Evolutionary conservation across 23 tunicate genomes (phyloP).

Genomic region (Styela clava): DNA sequence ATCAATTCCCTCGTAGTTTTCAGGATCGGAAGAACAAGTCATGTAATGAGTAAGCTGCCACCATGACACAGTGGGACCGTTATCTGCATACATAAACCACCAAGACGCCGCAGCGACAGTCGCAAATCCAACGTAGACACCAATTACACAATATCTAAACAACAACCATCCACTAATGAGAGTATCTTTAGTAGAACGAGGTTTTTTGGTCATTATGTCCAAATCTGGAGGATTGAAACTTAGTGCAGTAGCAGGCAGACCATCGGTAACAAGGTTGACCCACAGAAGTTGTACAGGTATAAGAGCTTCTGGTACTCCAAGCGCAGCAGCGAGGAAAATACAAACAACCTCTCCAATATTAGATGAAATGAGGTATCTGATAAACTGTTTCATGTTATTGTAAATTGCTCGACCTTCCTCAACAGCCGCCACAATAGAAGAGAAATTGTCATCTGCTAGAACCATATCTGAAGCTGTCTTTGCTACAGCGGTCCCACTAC

Average conservation of each 20-base stretch:
- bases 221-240: slow-evolving; percentile 97
- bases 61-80: slow-evolving; percentile 67
- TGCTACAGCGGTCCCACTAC: slow-evolving; percentile 99
- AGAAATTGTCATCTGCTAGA: slow-evolving; percentile 96
- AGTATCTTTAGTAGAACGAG: slow-evolving; percentile 90
- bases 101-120: slow-evolving; percentile 66
- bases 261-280: slow-evolving; percentile 99
- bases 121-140: slow-evolving; percentile 78
- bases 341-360: slow-evolving; percentile 99
- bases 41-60: slow-evolving; percentile 73
- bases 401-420: slow-evolving; percentile 99
- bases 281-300: slow-evolving; percentile 97
- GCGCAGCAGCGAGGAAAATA: slow-evolving; percentile 98
- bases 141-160: slow-evolving; percentile 97
- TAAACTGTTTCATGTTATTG: slow-evolving; percentile 99
- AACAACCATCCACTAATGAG: slow-evolving; percentile 86
- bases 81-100: slow-evolving; percentile 64
- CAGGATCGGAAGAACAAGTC: slow-evolving; percentile 34
- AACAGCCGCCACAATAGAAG: slow-evolving; percentile 98
- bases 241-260: slow-evolving; percentile 97
- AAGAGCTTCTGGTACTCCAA: slow-evolving; percentile 98
- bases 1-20: slow-evolving; percentile 42
- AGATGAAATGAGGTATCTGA: slow-evolving; percentile 93
- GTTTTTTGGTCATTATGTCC: slow-evolving; percentile 89
- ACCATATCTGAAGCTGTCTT: slow-evolving; percentile 98